Percentiles rank a stretch among this genome's conserved stretches.
Conservation (phyloP, 2,113 vertebrate species). For the Callaeas wilsoni region DNA sequence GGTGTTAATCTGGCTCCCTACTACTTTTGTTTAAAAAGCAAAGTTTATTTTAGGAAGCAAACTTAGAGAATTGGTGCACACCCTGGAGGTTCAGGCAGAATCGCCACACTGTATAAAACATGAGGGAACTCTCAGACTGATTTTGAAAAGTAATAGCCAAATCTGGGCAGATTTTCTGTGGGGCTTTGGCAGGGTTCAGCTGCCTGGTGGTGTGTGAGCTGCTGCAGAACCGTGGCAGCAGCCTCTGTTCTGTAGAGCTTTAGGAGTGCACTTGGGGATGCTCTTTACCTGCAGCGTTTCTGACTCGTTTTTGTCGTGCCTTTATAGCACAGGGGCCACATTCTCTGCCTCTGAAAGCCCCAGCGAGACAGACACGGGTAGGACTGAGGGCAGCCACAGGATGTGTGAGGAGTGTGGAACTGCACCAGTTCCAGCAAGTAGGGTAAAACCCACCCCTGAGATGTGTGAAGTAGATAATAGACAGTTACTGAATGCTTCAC, state of each 20-base stretch:
- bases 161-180: background rate
- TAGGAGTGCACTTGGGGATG: background rate
- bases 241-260: background rate
- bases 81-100: background rate
- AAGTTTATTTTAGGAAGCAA: background rate
- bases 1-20: background rate
- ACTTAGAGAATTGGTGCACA: background rate
- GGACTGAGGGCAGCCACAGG: conserved; percentile 32
- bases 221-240: background rate
- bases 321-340: conserved; percentile 50
- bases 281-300: background rate
- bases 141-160: background rate
- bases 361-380: background rate
- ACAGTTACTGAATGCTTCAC: background rate
- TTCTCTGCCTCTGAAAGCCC: conserved; percentile 58
- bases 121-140: background rate
- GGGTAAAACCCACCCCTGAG: conserved; percentile 12
- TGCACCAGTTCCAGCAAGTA: conserved; percentile 7
- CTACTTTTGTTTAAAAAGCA: background rate
- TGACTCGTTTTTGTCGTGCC: conserved; percentile 41
- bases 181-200: background rate
- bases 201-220: background rate
- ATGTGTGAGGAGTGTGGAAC: conserved; percentile 1
- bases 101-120: background rate
- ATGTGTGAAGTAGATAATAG: conserved; percentile 32